A percentile compares a stretch with the other conserved stretches of the same genome.
Conservation (phyloP, 2,113 vertebrate genomes). For the Leuciscus idus region DNA sequence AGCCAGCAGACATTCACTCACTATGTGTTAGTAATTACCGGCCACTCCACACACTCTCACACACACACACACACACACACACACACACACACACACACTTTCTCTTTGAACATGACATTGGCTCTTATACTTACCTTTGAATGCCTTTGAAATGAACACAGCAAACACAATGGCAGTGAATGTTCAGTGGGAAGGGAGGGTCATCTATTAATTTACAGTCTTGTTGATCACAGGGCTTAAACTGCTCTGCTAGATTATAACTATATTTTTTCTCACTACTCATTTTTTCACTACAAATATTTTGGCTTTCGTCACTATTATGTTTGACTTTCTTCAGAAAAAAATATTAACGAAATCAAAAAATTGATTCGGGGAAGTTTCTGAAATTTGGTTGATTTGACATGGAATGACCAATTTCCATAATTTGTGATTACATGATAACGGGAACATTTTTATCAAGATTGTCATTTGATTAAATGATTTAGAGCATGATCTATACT, state of each 20-base stretch:
- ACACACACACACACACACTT: background rate
- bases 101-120: background rate
- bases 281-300: no score
- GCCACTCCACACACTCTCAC: background rate
- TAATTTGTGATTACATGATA: background rate
- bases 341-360: no score
- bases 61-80: background rate
- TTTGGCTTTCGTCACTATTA: no score
- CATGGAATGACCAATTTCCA: background rate
- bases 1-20: background rate
- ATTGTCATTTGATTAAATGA: background rate
- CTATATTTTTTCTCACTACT: background rate
- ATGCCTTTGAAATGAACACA: slow-evolving; percentile 3
- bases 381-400: no score
- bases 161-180: background rate
- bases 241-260: background rate
- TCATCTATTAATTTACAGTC: background rate
- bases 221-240: background rate
- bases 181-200: background rate
- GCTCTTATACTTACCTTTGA: background rate
- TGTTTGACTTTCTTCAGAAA: no score
- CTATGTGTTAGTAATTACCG: background rate
- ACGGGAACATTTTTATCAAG: background rate
- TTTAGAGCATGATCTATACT: background rate
- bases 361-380: no score